Percentiles rank a stretch among this genome's conserved stretches.
Evolutionary conservation across 2,888 invertebrate species (phyloP).

Genomic region (Spicauda simplicius): DNA sequence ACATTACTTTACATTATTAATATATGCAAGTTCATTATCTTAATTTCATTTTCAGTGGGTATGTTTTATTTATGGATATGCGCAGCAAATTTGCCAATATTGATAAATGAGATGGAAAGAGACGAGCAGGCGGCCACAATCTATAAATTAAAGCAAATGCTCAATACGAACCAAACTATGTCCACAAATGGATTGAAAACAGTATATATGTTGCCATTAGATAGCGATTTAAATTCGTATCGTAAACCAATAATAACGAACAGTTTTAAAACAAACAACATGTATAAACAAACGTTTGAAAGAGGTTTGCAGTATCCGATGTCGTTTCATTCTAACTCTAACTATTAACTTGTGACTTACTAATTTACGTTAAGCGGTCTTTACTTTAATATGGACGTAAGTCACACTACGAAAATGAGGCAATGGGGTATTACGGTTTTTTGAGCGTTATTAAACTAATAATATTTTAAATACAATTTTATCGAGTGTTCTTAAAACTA

Average conservation of each 20-base stretch:
- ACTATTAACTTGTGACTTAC: neutral
- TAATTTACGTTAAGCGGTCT: too few species aligned
- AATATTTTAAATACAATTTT: too few species aligned
- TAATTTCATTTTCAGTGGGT: constrained; percentile 62
- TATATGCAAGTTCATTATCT: neutral
- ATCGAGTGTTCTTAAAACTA: too few species aligned
- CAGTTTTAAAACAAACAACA: neutral
- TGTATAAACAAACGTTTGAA: neutral
- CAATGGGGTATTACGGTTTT: too few species aligned
- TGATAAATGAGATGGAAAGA: constrained; percentile 71
- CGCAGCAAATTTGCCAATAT: constrained; percentile 68
- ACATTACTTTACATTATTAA: too few species aligned
- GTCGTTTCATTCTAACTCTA: neutral
- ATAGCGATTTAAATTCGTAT: neutral
- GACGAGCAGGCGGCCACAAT: constrained; percentile 70
- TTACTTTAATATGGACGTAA: too few species aligned
- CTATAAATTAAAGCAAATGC: constrained; percentile 58
- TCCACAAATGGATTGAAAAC: neutral
- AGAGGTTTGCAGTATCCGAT: neutral
- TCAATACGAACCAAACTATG: constrained; percentile 51
- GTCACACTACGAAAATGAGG: too few species aligned
- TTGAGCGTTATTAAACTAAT: too few species aligned
- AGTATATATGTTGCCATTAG: neutral
- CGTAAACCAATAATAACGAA: neutral
- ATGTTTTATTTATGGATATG: constrained; percentile 78